Evolutionary conservation across 2,797 vertebrate species (phyloP).

Genomic region (Eulemur rubriventer): DNA sequence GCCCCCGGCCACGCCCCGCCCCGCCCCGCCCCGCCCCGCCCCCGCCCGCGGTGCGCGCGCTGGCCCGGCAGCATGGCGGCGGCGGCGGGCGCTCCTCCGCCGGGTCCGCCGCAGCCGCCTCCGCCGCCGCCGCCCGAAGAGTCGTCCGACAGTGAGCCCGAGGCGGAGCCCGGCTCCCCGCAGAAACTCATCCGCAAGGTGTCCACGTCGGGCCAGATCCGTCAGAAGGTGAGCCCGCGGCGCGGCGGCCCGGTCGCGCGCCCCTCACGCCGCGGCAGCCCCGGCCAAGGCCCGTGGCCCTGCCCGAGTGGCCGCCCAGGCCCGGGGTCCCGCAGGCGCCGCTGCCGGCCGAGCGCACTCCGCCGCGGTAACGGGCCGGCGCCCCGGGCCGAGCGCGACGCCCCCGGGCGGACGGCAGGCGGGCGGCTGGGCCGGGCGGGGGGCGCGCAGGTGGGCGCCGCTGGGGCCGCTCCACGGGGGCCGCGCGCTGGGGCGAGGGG

Average conservation of each 20-base stretch:
- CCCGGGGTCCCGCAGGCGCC: not conserved
- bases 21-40: constrained; percentile 74
- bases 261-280: constrained; percentile 46
- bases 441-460: not conserved
- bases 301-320: constrained; percentile 14
- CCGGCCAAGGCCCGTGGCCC: constrained; percentile 49
- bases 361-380: not conserved
- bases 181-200: constrained; percentile 97
- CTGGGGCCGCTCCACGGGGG: not conserved
- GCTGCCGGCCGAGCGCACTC: not conserved
- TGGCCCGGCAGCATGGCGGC: constrained; percentile 83
- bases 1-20: not conserved
- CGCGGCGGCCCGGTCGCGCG: constrained; percentile 51
- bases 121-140: constrained; percentile 90
- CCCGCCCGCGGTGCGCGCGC: constrained; percentile 77
- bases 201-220: constrained; percentile 97
- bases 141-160: constrained; percentile 97
- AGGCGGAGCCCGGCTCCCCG: constrained; percentile 93
- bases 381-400: not conserved
- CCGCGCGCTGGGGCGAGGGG: not conserved
- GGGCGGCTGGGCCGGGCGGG: not conserved
- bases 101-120: constrained; percentile 85
- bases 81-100: constrained; percentile 83
- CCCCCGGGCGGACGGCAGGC: not conserved
- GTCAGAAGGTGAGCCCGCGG: constrained; percentile 92